These are phyloP conservation scores for Florisuga fusca DNA, from an alignment of 2,797 vertebrate genomes.

Conservation along the genomic window DNA sequence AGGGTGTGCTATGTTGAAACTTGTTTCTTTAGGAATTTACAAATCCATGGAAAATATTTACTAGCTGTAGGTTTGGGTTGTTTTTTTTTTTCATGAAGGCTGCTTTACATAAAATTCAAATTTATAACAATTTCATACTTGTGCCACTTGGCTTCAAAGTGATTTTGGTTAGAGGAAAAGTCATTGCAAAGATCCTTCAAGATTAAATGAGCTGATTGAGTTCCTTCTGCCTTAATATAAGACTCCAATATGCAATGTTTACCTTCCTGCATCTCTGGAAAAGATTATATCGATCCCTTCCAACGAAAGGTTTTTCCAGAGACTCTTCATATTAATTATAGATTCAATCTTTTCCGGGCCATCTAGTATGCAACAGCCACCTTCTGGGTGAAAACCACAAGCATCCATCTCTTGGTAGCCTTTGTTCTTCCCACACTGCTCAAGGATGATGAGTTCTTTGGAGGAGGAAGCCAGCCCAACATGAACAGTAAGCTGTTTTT, in stretches of 20 bases:
- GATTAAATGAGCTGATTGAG: background rate
- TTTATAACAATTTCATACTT: background rate
- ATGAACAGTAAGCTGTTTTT: conserved; percentile 82
- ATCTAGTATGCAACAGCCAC: conserved; percentile 79
- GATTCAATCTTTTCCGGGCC: conserved; percentile 84
- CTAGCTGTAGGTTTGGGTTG: background rate
- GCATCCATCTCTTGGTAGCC: conserved; percentile 84
- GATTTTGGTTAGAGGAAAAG: background rate
- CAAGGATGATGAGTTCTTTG: conserved; percentile 80
- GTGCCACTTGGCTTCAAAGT: background rate
- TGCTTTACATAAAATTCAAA: background rate
- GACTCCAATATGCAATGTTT: background rate
- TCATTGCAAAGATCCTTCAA: background rate
- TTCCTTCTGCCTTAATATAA: background rate
- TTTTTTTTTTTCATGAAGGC: background rate
- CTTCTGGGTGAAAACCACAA: conserved; percentile 79
- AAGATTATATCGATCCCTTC: conserved; percentile 78
- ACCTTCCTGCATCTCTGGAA: conserved; percentile 89
- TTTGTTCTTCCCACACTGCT: conserved; percentile 87
- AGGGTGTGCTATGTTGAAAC: background rate
- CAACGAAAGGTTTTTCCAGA: conserved; percentile 74
- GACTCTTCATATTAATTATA: conserved; percentile 79
- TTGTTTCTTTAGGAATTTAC: conserved; percentile 36
- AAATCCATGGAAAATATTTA: conserved; percentile 35
- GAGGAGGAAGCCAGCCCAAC: conserved; percentile 81